A percentile compares a stretch with the other conserved stretches of the same genome.
phyloP scores from a whole-genome alignment of 2,113 vertebrate genomes.

The Gnathonemus echidnorhynchus region DNA sequence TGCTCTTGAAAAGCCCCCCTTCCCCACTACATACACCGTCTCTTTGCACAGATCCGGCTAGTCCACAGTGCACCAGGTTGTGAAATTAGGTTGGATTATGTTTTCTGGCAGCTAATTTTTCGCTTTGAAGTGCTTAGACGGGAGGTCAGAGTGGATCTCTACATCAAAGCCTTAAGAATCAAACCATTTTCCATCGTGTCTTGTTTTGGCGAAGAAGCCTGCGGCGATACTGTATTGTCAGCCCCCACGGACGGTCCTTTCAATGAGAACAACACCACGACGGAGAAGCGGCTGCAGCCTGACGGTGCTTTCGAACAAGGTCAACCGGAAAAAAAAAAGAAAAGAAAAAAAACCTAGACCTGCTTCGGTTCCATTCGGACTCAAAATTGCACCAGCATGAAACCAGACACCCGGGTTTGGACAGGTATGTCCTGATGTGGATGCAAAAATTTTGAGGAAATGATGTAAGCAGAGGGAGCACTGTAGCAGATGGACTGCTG shows the following conservation, averaged over 20 bases:
- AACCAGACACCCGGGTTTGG: conserved; percentile 24
- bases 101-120: conserved; percentile 76
- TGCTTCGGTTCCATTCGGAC: conserved; percentile 47
- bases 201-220: conserved; percentile 59
- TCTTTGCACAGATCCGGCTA: background rate
- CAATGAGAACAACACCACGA: conserved; percentile 51
- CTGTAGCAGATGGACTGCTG: background rate
- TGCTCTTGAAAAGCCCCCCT: background rate
- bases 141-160: conserved; percentile 71
- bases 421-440: conserved; percentile 42
- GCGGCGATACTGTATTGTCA: conserved; percentile 58
- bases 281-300: conserved; percentile 50
- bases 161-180: conserved; percentile 80
- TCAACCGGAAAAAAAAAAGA: conserved; percentile 46
- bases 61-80: conserved; percentile 23
- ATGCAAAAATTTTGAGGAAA: background rate
- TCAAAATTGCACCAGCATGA: conserved; percentile 52
- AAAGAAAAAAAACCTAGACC: conserved; percentile 30
- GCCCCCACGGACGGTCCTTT: conserved; percentile 49
- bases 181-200: conserved; percentile 61
- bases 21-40: background rate
- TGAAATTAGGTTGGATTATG: conserved; percentile 59
- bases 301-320: conserved; percentile 59
- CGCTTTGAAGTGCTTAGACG: conserved; percentile 65
- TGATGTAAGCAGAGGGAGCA: background rate